phyloP scores from a whole-genome alignment of 1,140 invertebrate species.

The Leptinotarsa undecemlineata region DNA sequence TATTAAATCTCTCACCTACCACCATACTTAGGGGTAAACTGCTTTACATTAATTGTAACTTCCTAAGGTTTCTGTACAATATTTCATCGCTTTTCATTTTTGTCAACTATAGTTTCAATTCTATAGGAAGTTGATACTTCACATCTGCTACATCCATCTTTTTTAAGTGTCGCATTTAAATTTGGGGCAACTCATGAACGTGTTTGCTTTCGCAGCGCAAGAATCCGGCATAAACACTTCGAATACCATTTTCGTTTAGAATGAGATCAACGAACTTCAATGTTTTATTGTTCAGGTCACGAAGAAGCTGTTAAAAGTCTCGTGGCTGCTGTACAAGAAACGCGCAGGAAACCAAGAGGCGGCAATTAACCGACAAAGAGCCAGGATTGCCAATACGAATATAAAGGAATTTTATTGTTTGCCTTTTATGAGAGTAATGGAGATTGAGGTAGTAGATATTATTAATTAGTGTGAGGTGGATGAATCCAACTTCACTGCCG shows the following conservation, averaged over 20 bases:
- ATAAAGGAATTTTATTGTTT: slow-evolving; percentile 34
- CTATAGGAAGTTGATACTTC: too few relatives aligned
- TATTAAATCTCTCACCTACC: too few relatives aligned
- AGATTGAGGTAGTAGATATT: neutral
- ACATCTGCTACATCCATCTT: too few relatives aligned
- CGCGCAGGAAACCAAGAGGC: slow-evolving; percentile 57
- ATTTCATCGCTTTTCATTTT: too few relatives aligned
- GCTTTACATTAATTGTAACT: too few relatives aligned
- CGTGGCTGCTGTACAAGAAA: slow-evolving; percentile 73
- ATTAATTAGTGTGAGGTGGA: neutral
- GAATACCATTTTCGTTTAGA: neutral
- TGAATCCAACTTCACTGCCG: neutral
- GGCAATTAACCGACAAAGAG: slow-evolving; percentile 45
- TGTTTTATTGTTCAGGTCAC: slow-evolving; percentile 57
- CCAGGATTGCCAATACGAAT: slow-evolving; percentile 19
- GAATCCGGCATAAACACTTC: too few relatives aligned
- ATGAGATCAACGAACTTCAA: slow-evolving; percentile 4
- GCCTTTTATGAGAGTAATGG: slow-evolving; percentile 3
- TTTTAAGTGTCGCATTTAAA: too few relatives aligned
- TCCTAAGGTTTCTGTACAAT: too few relatives aligned
- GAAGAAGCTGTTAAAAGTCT: slow-evolving; percentile 73
- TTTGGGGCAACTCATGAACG: too few relatives aligned
- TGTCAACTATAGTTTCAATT: too few relatives aligned
- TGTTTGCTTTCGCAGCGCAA: too few relatives aligned
- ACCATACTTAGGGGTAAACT: too few relatives aligned